phyloP scores from a whole-genome alignment of 2,113 vertebrate genomes.

The Nibea albiflora region DNA sequence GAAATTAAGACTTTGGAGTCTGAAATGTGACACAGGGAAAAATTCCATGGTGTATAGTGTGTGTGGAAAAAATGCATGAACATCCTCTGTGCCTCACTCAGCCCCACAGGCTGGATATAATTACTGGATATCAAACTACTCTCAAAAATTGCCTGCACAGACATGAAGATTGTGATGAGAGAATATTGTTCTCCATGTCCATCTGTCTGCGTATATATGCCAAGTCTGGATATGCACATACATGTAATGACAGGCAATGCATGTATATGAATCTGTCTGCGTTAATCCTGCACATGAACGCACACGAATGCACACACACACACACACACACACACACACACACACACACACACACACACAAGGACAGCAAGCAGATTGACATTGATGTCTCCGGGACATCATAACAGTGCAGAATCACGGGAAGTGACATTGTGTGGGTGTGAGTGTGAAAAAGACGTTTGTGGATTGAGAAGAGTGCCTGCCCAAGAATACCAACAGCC shows the following conservation, averaged over 20 bases:
- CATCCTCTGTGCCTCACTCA: slow-evolving; percentile 23
- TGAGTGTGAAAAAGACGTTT: slow-evolving; percentile 9
- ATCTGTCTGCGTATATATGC: background rate
- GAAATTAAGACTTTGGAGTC: slow-evolving; percentile 10
- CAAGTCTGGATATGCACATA: slow-evolving; percentile 3
- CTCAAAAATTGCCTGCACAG: background rate
- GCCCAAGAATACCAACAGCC: background rate
- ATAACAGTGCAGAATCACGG: background rate
- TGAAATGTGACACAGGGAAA: slow-evolving; percentile 20
- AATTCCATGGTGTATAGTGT: background rate
- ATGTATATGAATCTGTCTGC: slow-evolving; percentile 4
- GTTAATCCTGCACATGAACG: background rate
- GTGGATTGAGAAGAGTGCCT: background rate
- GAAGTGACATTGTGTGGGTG: slow-evolving; percentile 1
- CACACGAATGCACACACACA: background rate
- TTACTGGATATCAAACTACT: slow-evolving; percentile 15
- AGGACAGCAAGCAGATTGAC: background rate
- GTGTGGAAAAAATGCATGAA: background rate
- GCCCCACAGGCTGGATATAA: slow-evolving; percentile 24
- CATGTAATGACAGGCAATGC: background rate
- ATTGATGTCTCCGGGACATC: slow-evolving; percentile 8
- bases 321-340: no score
- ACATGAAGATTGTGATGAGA: background rate
- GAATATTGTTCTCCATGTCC: background rate
- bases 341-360: background rate